phyloP scores from a whole-genome alignment of 1,140 invertebrate genomes.

The Trissolcus basalis region DNA sequence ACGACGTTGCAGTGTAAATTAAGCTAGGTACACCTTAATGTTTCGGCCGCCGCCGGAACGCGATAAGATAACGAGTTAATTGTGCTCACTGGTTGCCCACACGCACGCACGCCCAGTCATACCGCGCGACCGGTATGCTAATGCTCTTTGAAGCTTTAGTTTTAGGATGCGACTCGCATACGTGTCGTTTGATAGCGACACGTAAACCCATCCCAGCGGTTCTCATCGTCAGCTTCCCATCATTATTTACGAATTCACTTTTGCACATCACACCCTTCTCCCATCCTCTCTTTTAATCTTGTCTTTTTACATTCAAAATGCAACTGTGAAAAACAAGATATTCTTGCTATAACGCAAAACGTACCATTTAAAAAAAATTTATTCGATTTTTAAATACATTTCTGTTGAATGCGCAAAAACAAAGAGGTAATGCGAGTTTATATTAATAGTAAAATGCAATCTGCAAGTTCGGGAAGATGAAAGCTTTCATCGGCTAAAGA shows the following conservation, averaged over 20 bases:
- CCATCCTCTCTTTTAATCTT: no score
- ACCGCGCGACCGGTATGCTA: conserved; percentile 73
- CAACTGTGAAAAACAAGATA: no score
- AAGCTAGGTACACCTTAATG: conserved; percentile 75
- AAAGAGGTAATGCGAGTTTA: background rate
- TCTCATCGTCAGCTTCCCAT: conserved; percentile 56
- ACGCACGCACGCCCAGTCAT: conserved; percentile 68
- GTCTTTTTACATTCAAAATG: no score
- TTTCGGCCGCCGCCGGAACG: conserved; percentile 67
- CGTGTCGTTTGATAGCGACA: conserved; percentile 72
- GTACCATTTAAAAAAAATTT: no score
- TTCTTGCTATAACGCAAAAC: no score
- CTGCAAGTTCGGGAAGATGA: background rate
- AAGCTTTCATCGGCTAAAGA: conserved; percentile 7
- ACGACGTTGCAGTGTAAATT: conserved; percentile 71
- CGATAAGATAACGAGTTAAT: conserved; percentile 78
- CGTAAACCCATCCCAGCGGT: conserved; percentile 74
- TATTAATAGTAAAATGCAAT: background rate
- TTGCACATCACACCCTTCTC: background rate
- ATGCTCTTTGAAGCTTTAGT: conserved; percentile 72
- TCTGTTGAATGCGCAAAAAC: no score
- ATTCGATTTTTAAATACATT: no score
- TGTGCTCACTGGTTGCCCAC: conserved; percentile 75
- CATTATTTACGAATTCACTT: background rate
- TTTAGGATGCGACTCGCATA: conserved; percentile 68